Evolutionary conservation across 2,888 invertebrate genomes (phyloP), one percentile per base, ranked within the genome.

Genomic region (Bruchidius siliquastri): DNA sequence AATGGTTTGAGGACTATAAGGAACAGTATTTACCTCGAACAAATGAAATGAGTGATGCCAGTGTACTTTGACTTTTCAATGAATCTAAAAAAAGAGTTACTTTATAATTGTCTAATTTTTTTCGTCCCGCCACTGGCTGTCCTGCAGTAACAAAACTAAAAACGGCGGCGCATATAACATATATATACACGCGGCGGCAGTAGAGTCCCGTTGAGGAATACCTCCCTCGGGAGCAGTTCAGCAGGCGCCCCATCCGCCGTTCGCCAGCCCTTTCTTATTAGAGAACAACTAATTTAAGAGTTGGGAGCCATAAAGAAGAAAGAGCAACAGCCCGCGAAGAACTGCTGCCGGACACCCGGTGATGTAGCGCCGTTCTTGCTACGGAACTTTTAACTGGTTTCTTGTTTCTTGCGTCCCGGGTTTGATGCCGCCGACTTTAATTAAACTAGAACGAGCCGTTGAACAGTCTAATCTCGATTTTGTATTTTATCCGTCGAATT

Each of bases 271-370:
- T 84, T 84, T 84, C 85, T 85, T 85, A 85, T 85, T 85, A 82
- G 83, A 83, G 80, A 83, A 84, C 83, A 82, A 85, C 85, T 85
- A 85, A 85, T 85, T 85, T 85, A 85, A 85, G 84, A 84, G 83
- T 84, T 84, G 76, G 79, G 80, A 81, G 81, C 83, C 84, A 84
- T 85, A 85, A 85, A 85, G 85, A 85, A 84, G 83, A 80, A 83
- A 81, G 82, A 49, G 49, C 83, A 84, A 83, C 84, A 82, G 82
- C 84, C 84, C 84, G 83, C 83, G 84, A 84, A 85, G 82, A 83
- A 49, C 49, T 81, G 82, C 49, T 1, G 49, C 49, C 75, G 71
- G 74, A 76, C 76, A 72, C 74, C 75, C 74, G 77, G 75, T 76
- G 76, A 75, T 78, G 77, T 79, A 79, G 1, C 8, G 49, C 49